Conservation (phyloP, 2,797 vertebrate species). For the Hafferia zeledoni region DNA sequence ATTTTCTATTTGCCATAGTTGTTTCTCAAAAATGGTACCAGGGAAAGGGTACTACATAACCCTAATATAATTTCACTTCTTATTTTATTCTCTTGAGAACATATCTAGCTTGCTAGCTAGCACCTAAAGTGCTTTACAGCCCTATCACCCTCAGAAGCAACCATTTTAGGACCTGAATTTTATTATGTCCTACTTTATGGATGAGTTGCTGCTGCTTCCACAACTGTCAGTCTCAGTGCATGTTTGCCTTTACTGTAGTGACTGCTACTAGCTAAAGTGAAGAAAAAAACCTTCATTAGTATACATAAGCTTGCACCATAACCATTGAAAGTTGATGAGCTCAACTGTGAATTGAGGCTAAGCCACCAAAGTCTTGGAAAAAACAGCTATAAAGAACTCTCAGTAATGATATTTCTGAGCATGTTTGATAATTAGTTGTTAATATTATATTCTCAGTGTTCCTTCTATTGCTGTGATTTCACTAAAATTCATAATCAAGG, state of each 20-base stretch:
- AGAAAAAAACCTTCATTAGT: not conserved
- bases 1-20: not conserved
- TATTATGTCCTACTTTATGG: not conserved
- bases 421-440: not conserved
- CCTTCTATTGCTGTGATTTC: not conserved
- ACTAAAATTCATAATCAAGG: not conserved
- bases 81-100: not conserved
- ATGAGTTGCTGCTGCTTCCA: not conserved
- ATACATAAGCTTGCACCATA: not conserved
- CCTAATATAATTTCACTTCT: not conserved
- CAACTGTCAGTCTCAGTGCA: not conserved
- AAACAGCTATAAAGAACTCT: not conserved
- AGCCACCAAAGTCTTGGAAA: not conserved
- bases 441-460: not conserved
- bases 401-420: not conserved
- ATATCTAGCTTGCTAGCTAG: not conserved
- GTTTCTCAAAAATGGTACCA: not conserved
- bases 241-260: not conserved
- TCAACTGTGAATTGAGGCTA: not conserved
- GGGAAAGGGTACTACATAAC: not conserved
- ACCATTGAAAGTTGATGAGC: not conserved
- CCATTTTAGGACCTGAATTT: not conserved
- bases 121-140: not conserved
- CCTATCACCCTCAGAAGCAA: accelerated
- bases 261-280: not conserved